phyloP scores from a whole-genome alignment of 2,797 vertebrate species.

The Alca torda region DNA sequence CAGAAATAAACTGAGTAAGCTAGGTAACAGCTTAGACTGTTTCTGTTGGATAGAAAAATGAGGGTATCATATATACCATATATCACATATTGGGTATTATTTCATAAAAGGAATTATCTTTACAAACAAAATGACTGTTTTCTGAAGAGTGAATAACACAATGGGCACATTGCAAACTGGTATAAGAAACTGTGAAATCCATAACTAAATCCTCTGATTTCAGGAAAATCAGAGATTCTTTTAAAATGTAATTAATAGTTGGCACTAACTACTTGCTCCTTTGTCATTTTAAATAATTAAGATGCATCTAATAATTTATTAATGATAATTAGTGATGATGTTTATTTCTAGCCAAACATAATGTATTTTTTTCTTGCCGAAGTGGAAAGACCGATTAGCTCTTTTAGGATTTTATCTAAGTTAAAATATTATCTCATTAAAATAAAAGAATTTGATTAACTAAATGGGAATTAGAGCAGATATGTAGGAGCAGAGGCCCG shows the following conservation, averaged over 20 bases:
- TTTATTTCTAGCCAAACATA: neutral
- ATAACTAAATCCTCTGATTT: neutral
- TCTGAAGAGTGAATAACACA: neutral
- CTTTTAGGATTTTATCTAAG: neutral
- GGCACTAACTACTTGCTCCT: neutral
- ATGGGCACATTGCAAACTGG: neutral
- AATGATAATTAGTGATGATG: neutral
- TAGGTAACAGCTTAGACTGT: neutral
- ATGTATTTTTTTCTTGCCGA: neutral
- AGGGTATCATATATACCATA: neutral
- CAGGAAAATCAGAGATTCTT: neutral
- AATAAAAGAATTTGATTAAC: neutral
- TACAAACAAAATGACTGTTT: neutral
- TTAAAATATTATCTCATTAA: neutral
- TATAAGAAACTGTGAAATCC: neutral
- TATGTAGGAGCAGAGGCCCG: neutral
- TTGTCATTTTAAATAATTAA: neutral
- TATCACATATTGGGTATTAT: neutral
- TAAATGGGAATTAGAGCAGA: neutral
- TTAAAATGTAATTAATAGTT: conserved; percentile 15
- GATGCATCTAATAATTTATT: neutral
- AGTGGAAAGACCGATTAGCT: neutral
- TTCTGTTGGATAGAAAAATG: neutral
- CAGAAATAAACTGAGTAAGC: conserved; percentile 6
- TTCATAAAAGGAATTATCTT: neutral